Evolutionary conservation across 1,140 invertebrate species (phyloP).

Genomic region (Amyelois transitella): DNA sequence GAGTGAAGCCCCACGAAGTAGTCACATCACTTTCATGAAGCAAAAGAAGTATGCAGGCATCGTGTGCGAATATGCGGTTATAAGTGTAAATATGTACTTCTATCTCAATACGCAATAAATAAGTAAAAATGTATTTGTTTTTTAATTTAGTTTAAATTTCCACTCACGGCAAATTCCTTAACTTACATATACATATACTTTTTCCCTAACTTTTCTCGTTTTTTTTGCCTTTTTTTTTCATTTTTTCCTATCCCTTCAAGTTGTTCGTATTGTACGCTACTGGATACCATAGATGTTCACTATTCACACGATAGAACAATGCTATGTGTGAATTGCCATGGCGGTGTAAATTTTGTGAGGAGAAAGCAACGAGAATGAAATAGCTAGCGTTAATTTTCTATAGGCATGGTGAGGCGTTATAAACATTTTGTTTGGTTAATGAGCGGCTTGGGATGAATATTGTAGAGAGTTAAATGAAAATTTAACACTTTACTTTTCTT

Average conservation of each 20-base stretch:
- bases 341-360: slow-evolving; percentile 30
- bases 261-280: slow-evolving; percentile 1
- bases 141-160: too few relatives aligned
- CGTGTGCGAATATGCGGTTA: too few relatives aligned
- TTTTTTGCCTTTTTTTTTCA: too few relatives aligned
- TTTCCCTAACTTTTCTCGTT: background rate
- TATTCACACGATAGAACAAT: slow-evolving; percentile 42
- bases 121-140: too few relatives aligned
- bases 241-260: background rate
- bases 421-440: background rate
- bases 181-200: background rate
- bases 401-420: background rate
- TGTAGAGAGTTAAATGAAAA: too few relatives aligned
- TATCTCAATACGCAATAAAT: too few relatives aligned
- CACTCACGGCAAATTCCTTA: background rate
- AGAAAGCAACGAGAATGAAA: slow-evolving; percentile 62
- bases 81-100: too few relatives aligned
- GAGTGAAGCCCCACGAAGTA: too few relatives aligned
- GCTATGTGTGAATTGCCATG: slow-evolving; percentile 38
- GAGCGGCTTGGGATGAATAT: too few relatives aligned
- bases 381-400: slow-evolving; percentile 39
- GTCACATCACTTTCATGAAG: too few relatives aligned
- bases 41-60: too few relatives aligned
- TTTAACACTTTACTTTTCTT: too few relatives aligned
- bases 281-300: slow-evolving; percentile 9